Percentiles rank a stretch among this genome's conserved stretches.
Conservation (phyloP, 2,888 invertebrate genomes). For the Calliopum simillimum region DNA sequence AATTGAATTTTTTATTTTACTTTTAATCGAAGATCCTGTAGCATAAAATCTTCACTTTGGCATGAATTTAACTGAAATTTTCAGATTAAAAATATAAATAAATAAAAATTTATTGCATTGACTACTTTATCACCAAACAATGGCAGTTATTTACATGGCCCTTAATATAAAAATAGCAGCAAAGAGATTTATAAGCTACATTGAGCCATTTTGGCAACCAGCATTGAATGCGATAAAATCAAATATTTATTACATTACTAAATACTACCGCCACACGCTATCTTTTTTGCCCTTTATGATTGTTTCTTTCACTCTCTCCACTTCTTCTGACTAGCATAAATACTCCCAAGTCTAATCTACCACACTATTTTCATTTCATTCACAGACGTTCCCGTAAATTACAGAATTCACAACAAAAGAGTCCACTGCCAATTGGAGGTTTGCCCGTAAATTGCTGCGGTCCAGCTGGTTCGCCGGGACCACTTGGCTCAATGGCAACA, state of each 20-base stretch:
- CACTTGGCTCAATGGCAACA: slow-evolving; percentile 84
- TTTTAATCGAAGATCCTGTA: too few relatives aligned
- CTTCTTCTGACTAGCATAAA: not conserved
- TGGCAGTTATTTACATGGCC: too few relatives aligned
- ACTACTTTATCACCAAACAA: too few relatives aligned
- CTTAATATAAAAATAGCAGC: not conserved
- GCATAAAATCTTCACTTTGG: too few relatives aligned
- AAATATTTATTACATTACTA: slow-evolving; percentile 27
- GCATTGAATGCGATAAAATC: slow-evolving; percentile 25
- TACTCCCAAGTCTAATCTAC: not conserved
- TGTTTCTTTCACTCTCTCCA: not conserved
- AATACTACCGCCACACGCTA: slow-evolving; percentile 7
- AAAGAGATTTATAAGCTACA: slow-evolving; percentile 9
- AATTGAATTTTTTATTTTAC: too few relatives aligned
- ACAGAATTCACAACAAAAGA: slow-evolving; percentile 76
- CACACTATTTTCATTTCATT: not conserved
- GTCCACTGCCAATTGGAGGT: slow-evolving; percentile 77
- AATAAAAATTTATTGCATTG: too few relatives aligned
- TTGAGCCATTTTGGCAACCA: slow-evolving; percentile 14
- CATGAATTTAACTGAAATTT: too few relatives aligned
- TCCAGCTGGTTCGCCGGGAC: slow-evolving; percentile 84
- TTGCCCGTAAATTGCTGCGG: slow-evolving; percentile 85
- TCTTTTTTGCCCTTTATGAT: not conserved
- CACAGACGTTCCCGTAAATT: slow-evolving; percentile 80
- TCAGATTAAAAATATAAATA: too few relatives aligned